Evolutionary conservation across 2,888 invertebrate genomes (phyloP).

Genomic region (Apocheima hispidaria): DNA sequence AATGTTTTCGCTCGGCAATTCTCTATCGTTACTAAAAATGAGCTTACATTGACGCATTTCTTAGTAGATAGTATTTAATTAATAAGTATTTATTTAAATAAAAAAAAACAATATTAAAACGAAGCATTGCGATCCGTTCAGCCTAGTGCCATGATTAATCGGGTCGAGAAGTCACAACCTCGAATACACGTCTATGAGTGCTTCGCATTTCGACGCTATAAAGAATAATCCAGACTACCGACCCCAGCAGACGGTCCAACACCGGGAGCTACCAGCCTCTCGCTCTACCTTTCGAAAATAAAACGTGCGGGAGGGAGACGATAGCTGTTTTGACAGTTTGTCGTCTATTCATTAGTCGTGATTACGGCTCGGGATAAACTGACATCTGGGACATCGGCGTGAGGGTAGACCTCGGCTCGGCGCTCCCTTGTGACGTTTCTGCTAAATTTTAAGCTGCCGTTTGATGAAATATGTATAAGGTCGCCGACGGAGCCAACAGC

Average conservation of each 20-base stretch:
- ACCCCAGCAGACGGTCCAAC: conserved; percentile 71
- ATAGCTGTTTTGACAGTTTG: conserved; percentile 63
- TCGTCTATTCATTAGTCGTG: conserved; percentile 84
- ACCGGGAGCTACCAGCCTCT: conserved; percentile 58
- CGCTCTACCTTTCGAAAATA: conserved; percentile 60
- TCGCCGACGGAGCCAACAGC: conserved; percentile 44
- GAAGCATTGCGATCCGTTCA: conserved; percentile 31
- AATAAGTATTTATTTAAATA: neutral
- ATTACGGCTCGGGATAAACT: conserved; percentile 80
- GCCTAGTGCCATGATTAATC: conserved; percentile 71
- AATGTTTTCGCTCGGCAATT: too few relatives aligned
- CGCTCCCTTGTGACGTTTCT: conserved; percentile 78
- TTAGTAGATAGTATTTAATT: neutral
- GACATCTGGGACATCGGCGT: conserved; percentile 82
- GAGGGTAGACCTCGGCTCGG: conserved; percentile 64
- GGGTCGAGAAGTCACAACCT: conserved; percentile 78
- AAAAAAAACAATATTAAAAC: neutral
- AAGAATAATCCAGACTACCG: conserved; percentile 80
- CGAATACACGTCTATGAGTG: conserved; percentile 79
- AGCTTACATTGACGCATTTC: too few relatives aligned
- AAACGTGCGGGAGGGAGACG: conserved; percentile 66
- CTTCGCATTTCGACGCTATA: conserved; percentile 82
- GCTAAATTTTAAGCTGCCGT: conserved; percentile 74
- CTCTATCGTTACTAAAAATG: too few relatives aligned
- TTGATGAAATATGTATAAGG: conserved; percentile 68